Percentiles rank a stretch among this genome's conserved stretches.
Evolutionary conservation across 2,888 invertebrate genomes (phyloP).

Genomic region (Malthinus seriepunctatus): DNA sequence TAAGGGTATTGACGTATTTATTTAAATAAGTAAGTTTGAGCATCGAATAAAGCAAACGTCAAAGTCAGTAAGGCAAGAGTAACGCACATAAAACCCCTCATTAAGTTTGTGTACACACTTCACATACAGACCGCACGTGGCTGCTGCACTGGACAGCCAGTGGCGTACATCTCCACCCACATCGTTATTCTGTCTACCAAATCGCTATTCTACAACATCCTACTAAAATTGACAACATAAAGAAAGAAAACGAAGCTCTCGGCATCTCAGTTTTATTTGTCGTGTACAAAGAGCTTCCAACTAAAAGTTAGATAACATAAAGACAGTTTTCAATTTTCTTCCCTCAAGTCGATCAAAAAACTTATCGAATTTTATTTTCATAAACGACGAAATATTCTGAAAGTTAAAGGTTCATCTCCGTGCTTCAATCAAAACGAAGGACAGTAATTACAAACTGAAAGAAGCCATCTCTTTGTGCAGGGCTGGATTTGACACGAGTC

Average conservation of each 20-base stretch:
- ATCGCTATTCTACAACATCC: slow-evolving; percentile 7
- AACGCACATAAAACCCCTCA: slow-evolving; percentile 56
- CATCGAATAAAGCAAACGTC: slow-evolving; percentile 37
- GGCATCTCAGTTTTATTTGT: no score
- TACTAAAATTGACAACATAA: not conserved
- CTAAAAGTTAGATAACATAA: not conserved
- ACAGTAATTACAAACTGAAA: slow-evolving; percentile 51
- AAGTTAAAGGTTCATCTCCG: slow-evolving; percentile 36
- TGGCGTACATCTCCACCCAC: slow-evolving; percentile 41
- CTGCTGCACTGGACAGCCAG: slow-evolving; percentile 47
- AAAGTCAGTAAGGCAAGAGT: slow-evolving; percentile 55
- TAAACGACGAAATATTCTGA: slow-evolving; percentile 15
- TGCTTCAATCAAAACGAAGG: slow-evolving; percentile 46
- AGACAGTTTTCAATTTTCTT: slow-evolving; percentile 12
- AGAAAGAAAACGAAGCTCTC: no score
- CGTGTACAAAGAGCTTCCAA: no score
- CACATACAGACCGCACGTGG: slow-evolving; percentile 50
- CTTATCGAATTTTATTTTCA: slow-evolving; percentile 10
- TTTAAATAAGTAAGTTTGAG: slow-evolving; percentile 20
- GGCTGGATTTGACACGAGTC: slow-evolving; percentile 48
- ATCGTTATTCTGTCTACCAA: slow-evolving; percentile 24
- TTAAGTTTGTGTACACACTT: slow-evolving; percentile 53
- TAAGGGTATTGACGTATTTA: slow-evolving; percentile 12
- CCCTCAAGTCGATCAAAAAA: slow-evolving; percentile 4
- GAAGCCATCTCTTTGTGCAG: slow-evolving; percentile 51